phyloP scores from a whole-genome alignment of 92 coral and sea anemone genomes.

The Galaxea fascicularis region DNA sequence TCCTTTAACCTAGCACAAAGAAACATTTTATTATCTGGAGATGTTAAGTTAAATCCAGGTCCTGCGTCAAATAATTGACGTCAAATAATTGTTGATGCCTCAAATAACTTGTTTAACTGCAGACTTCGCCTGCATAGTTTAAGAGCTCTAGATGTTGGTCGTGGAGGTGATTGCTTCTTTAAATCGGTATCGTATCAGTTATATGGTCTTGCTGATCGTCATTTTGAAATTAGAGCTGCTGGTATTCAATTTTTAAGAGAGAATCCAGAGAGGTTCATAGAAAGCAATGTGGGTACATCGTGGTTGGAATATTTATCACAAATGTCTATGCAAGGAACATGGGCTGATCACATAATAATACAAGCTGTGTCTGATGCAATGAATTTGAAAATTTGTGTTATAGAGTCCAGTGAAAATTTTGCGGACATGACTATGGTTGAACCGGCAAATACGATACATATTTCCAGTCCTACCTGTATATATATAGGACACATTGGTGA shows the following conservation, averaged over 20 bases:
- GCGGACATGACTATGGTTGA: not conserved
- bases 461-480: not conserved
- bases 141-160: slow-evolving; percentile 60
- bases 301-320: slow-evolving; percentile 53
- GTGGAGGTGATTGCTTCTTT: slow-evolving; percentile 69
- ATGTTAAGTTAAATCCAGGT: slow-evolving; percentile 9
- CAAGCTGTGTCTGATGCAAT: slow-evolving; percentile 58
- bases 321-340: slow-evolving; percentile 68
- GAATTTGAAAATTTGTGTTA: slow-evolving; percentile 55
- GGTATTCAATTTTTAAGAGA: slow-evolving; percentile 59
- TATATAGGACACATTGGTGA: not conserved
- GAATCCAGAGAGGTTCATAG: slow-evolving; percentile 69
- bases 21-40: slow-evolving; percentile 66
- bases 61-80: no score
- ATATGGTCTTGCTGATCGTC: slow-evolving; percentile 57
- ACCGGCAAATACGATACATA: not conserved
- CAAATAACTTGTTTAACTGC: not conserved
- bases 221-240: slow-evolving; percentile 57
- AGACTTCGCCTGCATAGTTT: not conserved
- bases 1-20: not conserved
- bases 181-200: slow-evolving; percentile 64
- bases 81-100: not conserved
- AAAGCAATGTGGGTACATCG: slow-evolving; percentile 60
- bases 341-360: slow-evolving; percentile 59
- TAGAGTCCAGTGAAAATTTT: slow-evolving; percentile 51